These are phyloP conservation scores for Drosophila mimetica DNA, from an alignment of 2,888 invertebrate species.

Conservation along the genomic window DNA sequence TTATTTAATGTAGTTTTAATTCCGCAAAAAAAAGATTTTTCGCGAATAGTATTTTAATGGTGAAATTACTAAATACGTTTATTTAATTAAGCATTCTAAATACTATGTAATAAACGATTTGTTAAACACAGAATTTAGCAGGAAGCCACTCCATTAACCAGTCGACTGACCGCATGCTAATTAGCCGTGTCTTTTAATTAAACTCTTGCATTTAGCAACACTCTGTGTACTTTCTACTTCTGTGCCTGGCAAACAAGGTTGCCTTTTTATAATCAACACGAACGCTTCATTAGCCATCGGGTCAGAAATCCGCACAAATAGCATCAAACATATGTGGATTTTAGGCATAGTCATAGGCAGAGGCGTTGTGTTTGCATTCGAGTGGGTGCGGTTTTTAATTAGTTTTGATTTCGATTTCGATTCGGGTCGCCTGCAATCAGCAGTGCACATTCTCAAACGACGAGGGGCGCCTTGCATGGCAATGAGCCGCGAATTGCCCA, in stretches of 20 bases:
- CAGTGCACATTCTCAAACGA: conserved; percentile 47
- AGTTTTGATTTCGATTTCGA: conserved; percentile 51
- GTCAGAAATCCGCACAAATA: not conserved
- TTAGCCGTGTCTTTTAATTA: conserved; percentile 50
- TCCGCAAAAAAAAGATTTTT: too few relatives aligned
- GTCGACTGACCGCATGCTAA: conserved; percentile 51
- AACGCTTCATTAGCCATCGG: conserved; percentile 32
- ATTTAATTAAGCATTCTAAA: not conserved
- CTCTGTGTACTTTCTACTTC: conserved; percentile 6
- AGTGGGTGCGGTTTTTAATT: conserved; percentile 59
- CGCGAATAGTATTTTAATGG: too few relatives aligned
- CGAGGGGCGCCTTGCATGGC: conserved; percentile 55
- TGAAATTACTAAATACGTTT: not conserved
- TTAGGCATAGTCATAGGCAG: conserved; percentile 10
- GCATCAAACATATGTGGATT: conserved; percentile 1
- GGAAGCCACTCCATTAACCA: conserved; percentile 14
- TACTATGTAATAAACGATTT: not conserved
- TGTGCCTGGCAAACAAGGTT: not conserved
- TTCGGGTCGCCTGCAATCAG: conserved; percentile 51
- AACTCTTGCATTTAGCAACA: conserved; percentile 43
- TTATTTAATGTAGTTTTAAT: too few relatives aligned
- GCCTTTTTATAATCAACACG: conserved; percentile 37
- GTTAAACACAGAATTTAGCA: not conserved
- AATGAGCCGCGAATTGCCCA: conserved; percentile 63
- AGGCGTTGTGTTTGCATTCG: conserved; percentile 12